Percentiles rank a stretch among this genome's conserved stretches.
These are phyloP conservation scores for Lepus oiostolus DNA, from an alignment of 2,797 vertebrate genomes.

Conservation along the genomic window DNA sequence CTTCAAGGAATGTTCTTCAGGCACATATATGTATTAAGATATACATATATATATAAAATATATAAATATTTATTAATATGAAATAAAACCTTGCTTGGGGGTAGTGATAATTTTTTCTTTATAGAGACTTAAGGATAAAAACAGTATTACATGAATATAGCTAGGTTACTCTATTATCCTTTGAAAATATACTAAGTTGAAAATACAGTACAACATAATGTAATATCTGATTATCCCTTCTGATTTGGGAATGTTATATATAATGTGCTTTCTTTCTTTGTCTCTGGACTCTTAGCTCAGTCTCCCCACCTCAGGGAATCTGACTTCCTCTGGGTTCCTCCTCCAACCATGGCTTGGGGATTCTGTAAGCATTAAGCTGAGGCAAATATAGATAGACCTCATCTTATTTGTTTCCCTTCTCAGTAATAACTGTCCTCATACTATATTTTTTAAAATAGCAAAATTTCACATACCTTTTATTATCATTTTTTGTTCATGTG, in stretches of 20 bases:
- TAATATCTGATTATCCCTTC: not conserved
- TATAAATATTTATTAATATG: not conserved
- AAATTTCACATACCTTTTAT: not conserved
- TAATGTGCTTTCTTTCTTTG: not conserved
- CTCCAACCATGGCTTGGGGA: not conserved
- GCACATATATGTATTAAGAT: not conserved
- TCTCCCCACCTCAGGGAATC: not conserved
- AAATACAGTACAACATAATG: slow-evolving; percentile 28
- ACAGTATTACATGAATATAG: not conserved
- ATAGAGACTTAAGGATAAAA: not conserved
- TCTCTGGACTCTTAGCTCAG: not conserved
- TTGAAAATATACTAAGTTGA: slow-evolving; percentile 23
- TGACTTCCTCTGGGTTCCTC: not conserved
- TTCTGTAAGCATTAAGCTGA: not conserved
- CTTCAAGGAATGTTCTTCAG: slow-evolving; percentile 14
- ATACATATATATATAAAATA: not conserved
- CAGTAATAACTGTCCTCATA: not conserved
- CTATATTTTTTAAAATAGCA: not conserved
- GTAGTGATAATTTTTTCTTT: not conserved
- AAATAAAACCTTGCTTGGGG: not conserved
- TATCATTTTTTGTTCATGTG: not conserved
- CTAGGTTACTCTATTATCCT: not conserved
- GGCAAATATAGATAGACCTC: not conserved
- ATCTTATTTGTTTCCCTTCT: not conserved
- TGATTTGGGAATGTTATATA: not conserved